Evolutionary conservation across 2,888 invertebrate species (phyloP).

Genomic region (Timema cristinae): DNA sequence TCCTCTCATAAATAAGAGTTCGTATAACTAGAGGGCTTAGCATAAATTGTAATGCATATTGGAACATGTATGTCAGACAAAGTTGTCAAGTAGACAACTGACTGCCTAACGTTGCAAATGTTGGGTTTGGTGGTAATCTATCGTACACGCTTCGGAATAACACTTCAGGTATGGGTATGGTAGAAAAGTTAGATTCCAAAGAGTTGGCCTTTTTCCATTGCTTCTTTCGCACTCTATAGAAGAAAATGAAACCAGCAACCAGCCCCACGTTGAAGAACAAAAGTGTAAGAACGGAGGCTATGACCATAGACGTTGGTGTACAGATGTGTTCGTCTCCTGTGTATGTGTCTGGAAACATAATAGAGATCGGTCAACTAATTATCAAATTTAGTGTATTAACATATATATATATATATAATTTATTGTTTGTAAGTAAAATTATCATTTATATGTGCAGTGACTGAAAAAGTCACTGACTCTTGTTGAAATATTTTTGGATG

Average conservation of each 20-base stretch:
- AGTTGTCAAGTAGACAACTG: too few species aligned
- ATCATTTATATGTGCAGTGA: too few species aligned
- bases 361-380: slow-evolving; percentile 6
- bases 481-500: too few species aligned
- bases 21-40: too few species aligned
- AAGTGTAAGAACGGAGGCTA: slow-evolving; percentile 40
- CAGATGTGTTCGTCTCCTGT: slow-evolving; percentile 24
- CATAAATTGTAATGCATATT: too few species aligned
- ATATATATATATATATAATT: not conserved
- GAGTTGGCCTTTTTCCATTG: slow-evolving; percentile 38
- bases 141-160: slow-evolving; percentile 41
- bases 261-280: slow-evolving; percentile 39
- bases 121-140: slow-evolving; percentile 27
- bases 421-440: not conserved
- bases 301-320: slow-evolving; percentile 36
- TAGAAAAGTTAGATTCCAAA: slow-evolving; percentile 21
- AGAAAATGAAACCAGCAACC: slow-evolving; percentile 39
- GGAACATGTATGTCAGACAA: too few species aligned
- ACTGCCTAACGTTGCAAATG: too few species aligned
- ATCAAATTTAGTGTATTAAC: not conserved
- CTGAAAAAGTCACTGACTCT: too few species aligned
- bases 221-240: slow-evolving; percentile 40
- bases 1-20: too few species aligned
- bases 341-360: slow-evolving; percentile 18
- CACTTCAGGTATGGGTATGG: slow-evolving; percentile 38